Conservation (phyloP, 2,888 invertebrate species). For the Cheilosia variabilis region DNA sequence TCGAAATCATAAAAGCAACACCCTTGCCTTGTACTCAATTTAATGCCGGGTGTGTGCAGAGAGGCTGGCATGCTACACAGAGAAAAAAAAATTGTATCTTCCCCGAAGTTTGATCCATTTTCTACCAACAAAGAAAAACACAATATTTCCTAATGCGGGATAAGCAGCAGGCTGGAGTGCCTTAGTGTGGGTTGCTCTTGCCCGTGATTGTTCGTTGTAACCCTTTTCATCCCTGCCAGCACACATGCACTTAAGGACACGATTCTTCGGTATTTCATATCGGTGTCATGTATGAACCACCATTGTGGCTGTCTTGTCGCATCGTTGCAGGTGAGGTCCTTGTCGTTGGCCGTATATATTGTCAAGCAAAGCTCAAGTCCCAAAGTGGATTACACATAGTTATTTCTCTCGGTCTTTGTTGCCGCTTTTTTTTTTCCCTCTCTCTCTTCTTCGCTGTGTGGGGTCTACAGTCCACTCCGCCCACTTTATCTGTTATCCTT, state of each 20-base stretch:
- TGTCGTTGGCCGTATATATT: conserved; percentile 25
- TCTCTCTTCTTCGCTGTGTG: background rate
- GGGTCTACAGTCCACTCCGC: background rate
- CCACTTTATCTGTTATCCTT: conserved; percentile 13
- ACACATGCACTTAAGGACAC: conserved; percentile 30
- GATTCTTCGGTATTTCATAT: conserved; percentile 31
- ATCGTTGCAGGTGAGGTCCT: conserved; percentile 24
- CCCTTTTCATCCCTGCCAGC: conserved; percentile 22
- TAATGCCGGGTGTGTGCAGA: conserved; percentile 21
- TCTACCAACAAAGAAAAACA: conserved; percentile 34
- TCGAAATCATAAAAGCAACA: conserved; percentile 44
- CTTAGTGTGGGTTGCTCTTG: conserved; percentile 37
- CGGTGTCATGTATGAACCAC: conserved; percentile 13
- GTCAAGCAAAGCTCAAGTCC: conserved; percentile 38
- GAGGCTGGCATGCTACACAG: background rate
- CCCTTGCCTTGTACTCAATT: conserved; percentile 39
- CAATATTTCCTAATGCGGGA: conserved; percentile 53
- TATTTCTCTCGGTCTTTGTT: conserved; percentile 27
- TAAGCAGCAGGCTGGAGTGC: conserved; percentile 41
- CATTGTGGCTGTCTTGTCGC: conserved; percentile 5
- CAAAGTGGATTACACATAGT: conserved; percentile 61
- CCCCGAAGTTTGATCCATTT: conserved; percentile 45
- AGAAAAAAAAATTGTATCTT: background rate
- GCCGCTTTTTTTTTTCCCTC: background rate
- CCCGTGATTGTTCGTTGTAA: conserved; percentile 12